Base-by-base conservation (phyloP, 2,113 vertebrate genomes). In the Varanus komodoensis region DNA sequence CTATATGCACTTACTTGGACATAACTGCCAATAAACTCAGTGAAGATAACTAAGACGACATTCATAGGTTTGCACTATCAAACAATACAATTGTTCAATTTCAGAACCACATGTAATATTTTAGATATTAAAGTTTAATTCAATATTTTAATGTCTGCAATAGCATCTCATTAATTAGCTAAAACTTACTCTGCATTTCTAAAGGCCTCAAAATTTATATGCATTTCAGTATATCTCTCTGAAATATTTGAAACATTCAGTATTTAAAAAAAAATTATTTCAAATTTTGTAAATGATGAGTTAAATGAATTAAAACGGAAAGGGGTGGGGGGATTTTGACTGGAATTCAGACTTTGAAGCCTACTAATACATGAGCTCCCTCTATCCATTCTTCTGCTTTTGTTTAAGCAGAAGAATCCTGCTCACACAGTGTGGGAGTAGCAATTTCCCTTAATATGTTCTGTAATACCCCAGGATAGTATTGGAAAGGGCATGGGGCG, bases 141-240 rank as follows among this genome's bases (percentile, higher is more conserved):
- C 90, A 91, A 25, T 81, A 81, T 54, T 81, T 0, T 14, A 0
- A 84, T 1, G 23, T 32, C 88, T 91, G 86, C 2, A 64, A 88
- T 52, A 4, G 82, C 23, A 90, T 82, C 75, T 83, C 64, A 52
- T 64, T 85, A 80, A 83, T 54, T 5, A 82, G 34, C 11, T 73
- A 2, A 84, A 27, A 29, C 83, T 57, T 64, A 15, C n/a, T 71
- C 8, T 87, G 77, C 73, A 92, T 38, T 50, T 82, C 0, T 0
- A 89, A 93, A 68, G 68, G 82, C 11, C 38, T 29, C 21, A 82
- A 84, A 92, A 92, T 91, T 74, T 32, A 9, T 67, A 3, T 67
- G 87, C 93, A 87, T 50, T 81, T 27, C 17, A 89, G 25, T 79
- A 50, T 12, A 50, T 21, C 23, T 79, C 27, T 11, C 21, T 79